Evolutionary conservation across 2,888 invertebrate species (phyloP).

Genomic region (Troides helena): DNA sequence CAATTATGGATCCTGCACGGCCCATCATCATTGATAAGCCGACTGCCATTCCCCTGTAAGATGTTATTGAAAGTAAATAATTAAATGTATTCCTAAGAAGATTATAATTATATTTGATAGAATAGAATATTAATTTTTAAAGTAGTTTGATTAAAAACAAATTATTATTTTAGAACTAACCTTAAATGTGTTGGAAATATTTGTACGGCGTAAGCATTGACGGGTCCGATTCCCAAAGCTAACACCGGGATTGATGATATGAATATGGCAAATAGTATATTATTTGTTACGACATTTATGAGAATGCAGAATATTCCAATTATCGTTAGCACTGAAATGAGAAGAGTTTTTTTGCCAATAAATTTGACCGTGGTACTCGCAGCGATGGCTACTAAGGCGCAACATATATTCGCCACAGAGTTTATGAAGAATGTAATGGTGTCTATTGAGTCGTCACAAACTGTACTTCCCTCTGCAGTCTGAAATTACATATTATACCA

Average conservation of each 20-base stretch:
- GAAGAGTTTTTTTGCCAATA: conserved; percentile 64
- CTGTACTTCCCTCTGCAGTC: conserved; percentile 42
- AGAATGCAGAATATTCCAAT: conserved; percentile 57
- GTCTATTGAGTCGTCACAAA: conserved; percentile 63
- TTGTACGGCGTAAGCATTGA: conserved; percentile 69
- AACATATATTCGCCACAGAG: conserved; percentile 52
- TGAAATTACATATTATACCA: conserved; percentile 40
- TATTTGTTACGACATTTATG: conserved; percentile 63
- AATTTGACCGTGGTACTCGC: conserved; percentile 60
- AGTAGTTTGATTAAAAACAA: neutral
- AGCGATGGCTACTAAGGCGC: conserved; percentile 53
- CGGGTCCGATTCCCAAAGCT: conserved; percentile 64
- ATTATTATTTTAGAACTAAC: conserved; percentile 41
- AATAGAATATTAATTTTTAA: neutral
- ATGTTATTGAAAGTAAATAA: neutral
- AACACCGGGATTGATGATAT: conserved; percentile 60
- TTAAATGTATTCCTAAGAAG: neutral
- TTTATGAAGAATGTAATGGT: conserved; percentile 59
- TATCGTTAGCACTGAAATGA: conserved; percentile 51
- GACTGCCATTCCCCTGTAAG: conserved; percentile 81
- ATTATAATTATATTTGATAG: no score
- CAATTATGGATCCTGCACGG: conserved; percentile 81
- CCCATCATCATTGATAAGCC: conserved; percentile 82
- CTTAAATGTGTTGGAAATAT: conserved; percentile 72
- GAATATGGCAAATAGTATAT: conserved; percentile 60